Base-by-base conservation (phyloP, 2,113 vertebrate species). In the Hyperoodon ampullatus region DNA sequence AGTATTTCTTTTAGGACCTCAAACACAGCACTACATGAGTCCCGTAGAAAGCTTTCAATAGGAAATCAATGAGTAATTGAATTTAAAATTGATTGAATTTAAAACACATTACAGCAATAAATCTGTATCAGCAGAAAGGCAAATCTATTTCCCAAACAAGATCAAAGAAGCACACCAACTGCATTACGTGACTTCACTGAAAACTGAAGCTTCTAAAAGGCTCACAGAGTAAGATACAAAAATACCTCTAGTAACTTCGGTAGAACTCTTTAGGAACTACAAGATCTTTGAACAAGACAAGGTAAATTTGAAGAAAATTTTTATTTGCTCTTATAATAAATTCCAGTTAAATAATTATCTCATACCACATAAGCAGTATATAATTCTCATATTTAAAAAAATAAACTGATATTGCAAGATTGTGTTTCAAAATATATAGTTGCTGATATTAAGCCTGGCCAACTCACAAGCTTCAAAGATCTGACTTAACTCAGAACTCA, bases 41-140 rank as follows among this genome's bases (percentile, higher is more conserved):
- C 8, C 71, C 58, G 8, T 44, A 68, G 66, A 96, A 94, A 30
- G 30, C 14, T 91, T 95, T 81, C 58, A 82, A 92, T 72, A 93
- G 58, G 28, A 94, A 94, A 92, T 91, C 86, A 93, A 81, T 78
- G 58, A 94, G 23, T 63, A 58, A 87, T 35, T 90, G 75, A 77
- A 88, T 78, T 83, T 75, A 50, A 75, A 94, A 77, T 18, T 61
- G 55, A 61, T 35, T 78, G n/a, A 68, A 92, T 70, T 81, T 97
- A 85, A 82, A 92, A 23, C 87, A 72, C 75, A 16, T 65, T 86
- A 65, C 42, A 95, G 19, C 30, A 82, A 91, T 94, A 92, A 66
- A 75, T 90, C 47, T 86, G 6, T 18, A 93, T 74, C 81, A 88
- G 30, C 65, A 72, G 33, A 93, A 95, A 93, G 14, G 58, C 16